Conservation (phyloP, 2,797 vertebrate genomes). For the Vultur gryphus region DNA sequence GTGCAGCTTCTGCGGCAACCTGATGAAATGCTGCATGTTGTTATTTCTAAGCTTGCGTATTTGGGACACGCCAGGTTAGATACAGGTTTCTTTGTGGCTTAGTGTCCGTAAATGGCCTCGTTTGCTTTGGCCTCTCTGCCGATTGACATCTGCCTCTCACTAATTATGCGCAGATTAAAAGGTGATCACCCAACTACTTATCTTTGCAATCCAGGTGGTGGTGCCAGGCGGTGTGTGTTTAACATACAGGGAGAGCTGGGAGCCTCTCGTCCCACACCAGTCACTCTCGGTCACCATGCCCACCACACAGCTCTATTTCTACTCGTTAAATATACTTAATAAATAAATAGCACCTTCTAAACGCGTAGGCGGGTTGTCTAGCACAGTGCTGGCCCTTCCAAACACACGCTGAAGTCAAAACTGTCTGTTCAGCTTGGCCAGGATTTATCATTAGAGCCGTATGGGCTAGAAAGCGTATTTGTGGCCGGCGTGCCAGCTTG, state of each 20-base stretch:
- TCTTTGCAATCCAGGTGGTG: background rate
- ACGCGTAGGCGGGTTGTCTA: background rate
- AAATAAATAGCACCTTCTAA: slow-evolving; percentile 51
- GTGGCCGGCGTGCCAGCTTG: slow-evolving; percentile 45
- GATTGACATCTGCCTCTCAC: background rate
- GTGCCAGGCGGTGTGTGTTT: background rate
- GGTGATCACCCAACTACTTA: slow-evolving; percentile 9
- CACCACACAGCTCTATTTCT: slow-evolving; percentile 35
- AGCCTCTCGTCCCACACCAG: background rate
- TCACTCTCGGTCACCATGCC: background rate
- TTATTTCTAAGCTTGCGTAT: background rate
- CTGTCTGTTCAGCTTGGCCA: background rate
- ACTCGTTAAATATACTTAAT: background rate
- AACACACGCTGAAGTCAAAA: background rate
- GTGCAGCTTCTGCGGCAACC: background rate
- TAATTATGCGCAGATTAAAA: background rate
- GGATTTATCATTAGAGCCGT: slow-evolving; percentile 32
- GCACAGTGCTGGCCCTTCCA: background rate
- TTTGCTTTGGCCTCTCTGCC: background rate
- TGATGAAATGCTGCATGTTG: background rate
- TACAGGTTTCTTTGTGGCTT: background rate
- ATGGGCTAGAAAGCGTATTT: slow-evolving; percentile 20
- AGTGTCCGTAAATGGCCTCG: background rate
- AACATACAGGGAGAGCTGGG: background rate
- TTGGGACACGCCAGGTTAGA: background rate